Evolutionary conservation across 2,888 invertebrate genomes (phyloP).

Genomic region (Apotomis turbidana): DNA sequence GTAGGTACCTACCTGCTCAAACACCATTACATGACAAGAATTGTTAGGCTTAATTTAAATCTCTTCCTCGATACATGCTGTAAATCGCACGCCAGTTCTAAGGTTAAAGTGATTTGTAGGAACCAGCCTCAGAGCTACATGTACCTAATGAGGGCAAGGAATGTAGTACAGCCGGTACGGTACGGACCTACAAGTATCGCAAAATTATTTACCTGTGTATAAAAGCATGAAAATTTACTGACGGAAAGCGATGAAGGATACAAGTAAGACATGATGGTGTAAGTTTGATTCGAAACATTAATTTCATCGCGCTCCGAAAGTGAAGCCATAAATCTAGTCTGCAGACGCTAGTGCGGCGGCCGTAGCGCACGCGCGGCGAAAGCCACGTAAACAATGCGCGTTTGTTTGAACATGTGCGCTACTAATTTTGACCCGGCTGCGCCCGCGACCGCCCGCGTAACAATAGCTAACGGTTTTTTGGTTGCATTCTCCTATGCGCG

Average conservation of each 20-base stretch:
- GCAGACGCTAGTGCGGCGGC: conserved; percentile 51
- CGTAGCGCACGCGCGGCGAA: conserved; percentile 48
- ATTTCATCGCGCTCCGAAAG: conserved; percentile 28
- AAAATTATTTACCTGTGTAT: not conserved
- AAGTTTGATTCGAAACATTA: conserved; percentile 33
- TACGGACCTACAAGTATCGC: no score
- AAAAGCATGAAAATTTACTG: not conserved
- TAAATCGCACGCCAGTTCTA: not conserved
- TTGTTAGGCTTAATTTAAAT: not conserved
- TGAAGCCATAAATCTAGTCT: conserved; percentile 43
- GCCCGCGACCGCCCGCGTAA: conserved; percentile 67
- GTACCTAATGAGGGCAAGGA: not conserved
- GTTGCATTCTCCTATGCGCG: conserved; percentile 62
- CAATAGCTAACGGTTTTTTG: conserved; percentile 80
- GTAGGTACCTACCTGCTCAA: not conserved
- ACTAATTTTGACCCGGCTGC: conserved; percentile 77
- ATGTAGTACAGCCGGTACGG: not conserved
- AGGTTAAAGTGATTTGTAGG: not conserved
- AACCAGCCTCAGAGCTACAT: not conserved
- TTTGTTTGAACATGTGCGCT: conserved; percentile 82
- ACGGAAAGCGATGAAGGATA: conserved; percentile 23
- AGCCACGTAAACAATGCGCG: conserved; percentile 74
- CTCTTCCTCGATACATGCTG: not conserved
- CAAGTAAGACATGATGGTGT: conserved; percentile 17
- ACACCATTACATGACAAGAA: not conserved